phyloP scores from a whole-genome alignment of 2,113 vertebrate genomes.

The Paradisaea rubra region DNA sequence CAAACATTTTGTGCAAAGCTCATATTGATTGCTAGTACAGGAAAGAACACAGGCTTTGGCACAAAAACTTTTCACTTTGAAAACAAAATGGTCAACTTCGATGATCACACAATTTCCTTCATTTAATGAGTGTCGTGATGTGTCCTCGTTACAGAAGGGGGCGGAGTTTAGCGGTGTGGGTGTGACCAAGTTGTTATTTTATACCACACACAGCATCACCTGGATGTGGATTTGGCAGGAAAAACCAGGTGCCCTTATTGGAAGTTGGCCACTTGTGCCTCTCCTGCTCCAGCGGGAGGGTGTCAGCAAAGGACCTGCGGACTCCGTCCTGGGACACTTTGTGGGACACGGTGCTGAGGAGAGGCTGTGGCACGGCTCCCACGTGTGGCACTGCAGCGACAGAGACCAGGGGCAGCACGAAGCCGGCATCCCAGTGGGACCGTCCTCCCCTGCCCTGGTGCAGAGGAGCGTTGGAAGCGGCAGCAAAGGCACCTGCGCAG shows the following conservation, averaged over 20 bases:
- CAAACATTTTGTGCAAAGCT: neutral
- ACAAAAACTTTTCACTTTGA: neutral
- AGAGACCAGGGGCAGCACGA: neutral
- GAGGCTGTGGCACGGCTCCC: neutral
- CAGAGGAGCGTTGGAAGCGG: fast-evolving
- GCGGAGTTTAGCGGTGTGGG: fast-evolving
- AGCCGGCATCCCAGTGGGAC: neutral
- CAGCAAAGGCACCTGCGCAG: neutral
- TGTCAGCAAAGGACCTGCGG: fast-evolving
- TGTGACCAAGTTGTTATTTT: neutral
- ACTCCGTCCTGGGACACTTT: neutral
- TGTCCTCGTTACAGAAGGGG: neutral
- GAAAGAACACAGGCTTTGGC: neutral
- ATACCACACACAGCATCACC: fast-evolving
- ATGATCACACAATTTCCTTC: neutral
- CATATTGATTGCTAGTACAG: neutral
- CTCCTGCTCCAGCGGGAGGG: neutral
- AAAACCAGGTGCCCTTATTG: neutral
- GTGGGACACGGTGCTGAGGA: neutral
- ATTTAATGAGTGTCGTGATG: neutral
- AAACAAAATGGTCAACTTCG: neutral
- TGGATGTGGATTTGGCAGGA: neutral
- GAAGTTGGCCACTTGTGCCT: neutral
- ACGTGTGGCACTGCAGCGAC: fast-evolving
- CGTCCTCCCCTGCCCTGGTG: neutral